Percentiles rank a stretch among this genome's conserved stretches.
These are phyloP conservation scores for Dilophus febrilis DNA, from an alignment of 2,888 invertebrate genomes.

Conservation along the genomic window DNA sequence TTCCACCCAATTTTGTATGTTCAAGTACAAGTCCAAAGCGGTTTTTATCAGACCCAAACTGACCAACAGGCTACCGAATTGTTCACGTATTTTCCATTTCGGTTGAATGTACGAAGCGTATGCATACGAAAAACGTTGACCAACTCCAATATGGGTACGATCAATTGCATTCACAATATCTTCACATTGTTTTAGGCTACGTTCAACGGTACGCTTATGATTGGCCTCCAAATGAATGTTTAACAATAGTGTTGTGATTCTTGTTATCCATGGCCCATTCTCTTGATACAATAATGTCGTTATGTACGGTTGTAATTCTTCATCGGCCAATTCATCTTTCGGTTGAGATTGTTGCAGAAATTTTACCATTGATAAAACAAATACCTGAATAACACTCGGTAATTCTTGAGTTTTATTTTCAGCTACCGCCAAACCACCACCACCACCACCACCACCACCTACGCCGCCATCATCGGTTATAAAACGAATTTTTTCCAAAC, in stretches of 20 bases:
- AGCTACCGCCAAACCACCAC: no score
- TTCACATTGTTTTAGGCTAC: slow-evolving; percentile 76
- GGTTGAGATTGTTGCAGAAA: slow-evolving; percentile 51
- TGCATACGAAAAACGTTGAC: slow-evolving; percentile 35
- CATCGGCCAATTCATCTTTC: slow-evolving; percentile 58
- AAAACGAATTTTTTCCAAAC: slow-evolving; percentile 63
- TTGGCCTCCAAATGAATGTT: slow-evolving; percentile 62
- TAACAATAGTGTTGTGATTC: slow-evolving; percentile 53
- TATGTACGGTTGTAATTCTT: slow-evolving; percentile 69
- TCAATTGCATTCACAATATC: slow-evolving; percentile 31
- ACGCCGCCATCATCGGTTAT: slow-evolving; percentile 38
- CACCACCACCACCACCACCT: no score
- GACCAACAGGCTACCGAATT: slow-evolving; percentile 60
- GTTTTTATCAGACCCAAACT: slow-evolving; percentile 70
- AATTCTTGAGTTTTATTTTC: slow-evolving; percentile 34
- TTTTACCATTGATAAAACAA: slow-evolving; percentile 55
- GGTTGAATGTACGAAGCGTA: slow-evolving; percentile 58
- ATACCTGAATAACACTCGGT: slow-evolving; percentile 57
- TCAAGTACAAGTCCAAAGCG: slow-evolving; percentile 61
- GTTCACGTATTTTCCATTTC: slow-evolving; percentile 58
- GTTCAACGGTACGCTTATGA: slow-evolving; percentile 67
- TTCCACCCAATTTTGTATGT: slow-evolving; percentile 76
- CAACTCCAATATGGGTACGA: not conserved
- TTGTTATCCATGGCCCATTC: slow-evolving; percentile 57
- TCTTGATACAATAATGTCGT: slow-evolving; percentile 43